Conservation (phyloP, 2,888 invertebrate species). For the Hyppa rectilinea region DNA sequence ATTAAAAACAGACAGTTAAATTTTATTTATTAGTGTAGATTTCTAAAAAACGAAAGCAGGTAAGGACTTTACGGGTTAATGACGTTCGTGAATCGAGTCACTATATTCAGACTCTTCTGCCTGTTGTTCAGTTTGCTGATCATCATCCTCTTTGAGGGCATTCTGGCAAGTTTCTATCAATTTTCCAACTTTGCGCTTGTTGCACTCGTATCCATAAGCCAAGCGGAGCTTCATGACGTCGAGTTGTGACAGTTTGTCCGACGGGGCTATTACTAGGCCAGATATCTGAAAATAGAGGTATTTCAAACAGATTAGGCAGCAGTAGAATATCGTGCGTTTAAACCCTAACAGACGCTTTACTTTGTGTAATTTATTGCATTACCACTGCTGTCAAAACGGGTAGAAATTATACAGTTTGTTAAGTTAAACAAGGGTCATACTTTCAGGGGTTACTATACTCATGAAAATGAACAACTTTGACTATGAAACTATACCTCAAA, state of each 20-base stretch:
- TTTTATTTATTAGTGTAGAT: no score
- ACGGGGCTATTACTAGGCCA: constrained; percentile 75
- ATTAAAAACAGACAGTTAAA: no score
- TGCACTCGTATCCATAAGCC: constrained; percentile 80
- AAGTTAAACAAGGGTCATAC: no score
- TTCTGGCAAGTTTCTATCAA: constrained; percentile 77
- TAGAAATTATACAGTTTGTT: no score
- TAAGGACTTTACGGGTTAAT: not conserved
- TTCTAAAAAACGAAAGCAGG: not conserved
- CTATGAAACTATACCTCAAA: no score
- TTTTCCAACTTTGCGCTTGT: constrained; percentile 76
- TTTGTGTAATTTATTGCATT: no score
- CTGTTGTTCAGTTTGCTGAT: not conserved
- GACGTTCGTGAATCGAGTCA: not conserved
- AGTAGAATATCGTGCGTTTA: no score
- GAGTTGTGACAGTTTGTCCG: constrained; percentile 76
- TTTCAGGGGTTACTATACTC: no score
- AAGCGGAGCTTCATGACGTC: constrained; percentile 80
- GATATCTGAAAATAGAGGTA: constrained; percentile 69
- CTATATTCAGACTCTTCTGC: not conserved
- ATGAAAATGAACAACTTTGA: no score
- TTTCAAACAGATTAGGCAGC: no score
- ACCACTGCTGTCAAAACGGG: no score
- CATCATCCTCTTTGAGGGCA: constrained; percentile 45
- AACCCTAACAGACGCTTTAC: no score